These are phyloP conservation scores for Lasius platythorax DNA, from an alignment of 2,888 invertebrate species.

Conservation along the genomic window DNA sequence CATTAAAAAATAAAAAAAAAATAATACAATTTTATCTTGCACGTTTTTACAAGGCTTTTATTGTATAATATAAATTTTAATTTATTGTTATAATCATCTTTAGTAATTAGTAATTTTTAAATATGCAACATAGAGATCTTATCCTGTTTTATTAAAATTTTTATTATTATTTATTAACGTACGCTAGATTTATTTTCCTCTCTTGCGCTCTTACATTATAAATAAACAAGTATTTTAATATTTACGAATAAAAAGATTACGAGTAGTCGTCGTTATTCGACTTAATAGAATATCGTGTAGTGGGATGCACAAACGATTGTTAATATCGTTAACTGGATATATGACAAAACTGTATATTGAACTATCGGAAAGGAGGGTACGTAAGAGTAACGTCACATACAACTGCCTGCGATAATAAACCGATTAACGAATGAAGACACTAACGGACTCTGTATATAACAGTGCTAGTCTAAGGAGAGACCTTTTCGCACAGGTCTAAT, in stretches of 20 bases:
- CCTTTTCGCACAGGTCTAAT: conserved; percentile 27
- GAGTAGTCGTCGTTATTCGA: conserved; percentile 25
- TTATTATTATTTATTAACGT: conserved; percentile 6
- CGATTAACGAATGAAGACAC: conserved; percentile 27
- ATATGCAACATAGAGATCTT: neutral
- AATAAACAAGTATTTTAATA: neutral
- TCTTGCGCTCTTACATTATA: neutral
- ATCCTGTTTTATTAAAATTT: neutral
- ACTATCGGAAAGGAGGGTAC: conserved; percentile 2
- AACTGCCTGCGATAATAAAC: conserved; percentile 61
- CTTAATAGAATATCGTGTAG: conserved; percentile 13
- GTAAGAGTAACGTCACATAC: conserved; percentile 31
- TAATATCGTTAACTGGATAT: conserved; percentile 31
- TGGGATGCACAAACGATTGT: conserved; percentile 16
- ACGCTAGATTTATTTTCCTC: neutral
- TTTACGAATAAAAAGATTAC: neutral
- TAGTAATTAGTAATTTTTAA: neutral
- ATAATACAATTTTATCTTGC: neutral
- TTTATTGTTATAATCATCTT: neutral
- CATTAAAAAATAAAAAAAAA: neutral
- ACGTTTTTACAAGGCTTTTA: neutral
- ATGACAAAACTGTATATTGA: conserved; percentile 21
- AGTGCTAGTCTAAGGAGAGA: conserved; percentile 18
- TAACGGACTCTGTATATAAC: conserved; percentile 28
- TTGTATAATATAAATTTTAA: conserved; percentile 2